These are phyloP conservation scores for Amyelois transitella DNA, from an alignment of 1,140 invertebrate species.

Conservation along the genomic window DNA sequence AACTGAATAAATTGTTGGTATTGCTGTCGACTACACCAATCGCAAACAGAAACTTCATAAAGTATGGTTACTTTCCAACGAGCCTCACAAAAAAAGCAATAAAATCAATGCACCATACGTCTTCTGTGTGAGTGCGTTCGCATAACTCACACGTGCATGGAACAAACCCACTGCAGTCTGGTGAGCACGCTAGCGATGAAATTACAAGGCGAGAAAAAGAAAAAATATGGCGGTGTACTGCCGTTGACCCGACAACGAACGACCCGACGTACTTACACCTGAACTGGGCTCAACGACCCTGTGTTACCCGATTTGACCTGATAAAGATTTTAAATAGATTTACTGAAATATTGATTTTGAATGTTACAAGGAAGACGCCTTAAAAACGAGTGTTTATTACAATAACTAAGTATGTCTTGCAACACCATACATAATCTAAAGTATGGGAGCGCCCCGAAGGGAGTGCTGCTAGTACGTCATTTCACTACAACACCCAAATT, in stretches of 20 bases:
- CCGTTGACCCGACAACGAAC: constrained; percentile 12
- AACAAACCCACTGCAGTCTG: constrained; percentile 6
- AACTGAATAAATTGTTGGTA: no score
- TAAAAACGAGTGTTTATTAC: no score
- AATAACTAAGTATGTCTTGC: no score
- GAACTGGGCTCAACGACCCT: constrained; percentile 5
- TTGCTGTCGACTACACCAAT: no score
- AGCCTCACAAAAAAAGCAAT: neutral
- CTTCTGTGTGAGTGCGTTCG: neutral
- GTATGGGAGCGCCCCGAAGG: no score
- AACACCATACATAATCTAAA: no score
- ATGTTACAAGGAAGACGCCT: no score
- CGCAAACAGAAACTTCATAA: no score
- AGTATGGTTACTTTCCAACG: no score
- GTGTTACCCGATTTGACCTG: neutral
- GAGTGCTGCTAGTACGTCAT: no score
- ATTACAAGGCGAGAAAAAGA: constrained; percentile 1
- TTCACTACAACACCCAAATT: no score
- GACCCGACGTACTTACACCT: constrained; percentile 3
- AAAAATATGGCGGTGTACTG: constrained; percentile 9
- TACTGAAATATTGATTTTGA: neutral
- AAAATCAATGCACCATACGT: neutral
- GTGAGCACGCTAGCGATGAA: constrained; percentile 8
- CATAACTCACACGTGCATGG: constrained; percentile 1
- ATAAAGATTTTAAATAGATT: neutral